Base-by-base conservation (phyloP, 1,140 invertebrate genomes). In the Polypedilum pembai region DNA sequence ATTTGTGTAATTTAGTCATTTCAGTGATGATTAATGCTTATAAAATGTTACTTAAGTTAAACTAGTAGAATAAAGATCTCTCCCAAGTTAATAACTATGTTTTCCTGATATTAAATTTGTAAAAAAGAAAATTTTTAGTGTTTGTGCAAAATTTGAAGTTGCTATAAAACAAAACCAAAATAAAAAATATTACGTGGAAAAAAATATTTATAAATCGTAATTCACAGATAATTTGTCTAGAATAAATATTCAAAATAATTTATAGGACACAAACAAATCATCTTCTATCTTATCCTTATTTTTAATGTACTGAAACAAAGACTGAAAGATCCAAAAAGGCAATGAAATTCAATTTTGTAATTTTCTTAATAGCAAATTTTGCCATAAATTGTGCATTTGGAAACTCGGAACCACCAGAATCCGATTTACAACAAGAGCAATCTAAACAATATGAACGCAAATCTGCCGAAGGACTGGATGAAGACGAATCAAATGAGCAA, bases 321-420 rank as follows among this genome's bases (percentile, higher is more conserved):
- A 56, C 45, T 56, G 45, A 56, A 56, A 56, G n/a, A 56, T 3
- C 45, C 45, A 56, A 15, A 56, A 56, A 56, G n/a, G 45, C 12
- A 56, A 56, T 56, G 45, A 56, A 56, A 56, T 56, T n/a, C 45
- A 56, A 56, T 56, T 56, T 56, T n/a, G 45, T 56, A 56, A 56
- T 56, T 12, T 56, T 56, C 12, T 0, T 56, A n/a, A 15, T 56
- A 4, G 45, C 3, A 56, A 56, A 4, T n/a, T 1, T 15, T 56
- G 3, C n/a, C 12, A 56, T 56, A 56, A 56, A n/a, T n/a, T 56
- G n/a, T 56, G 12, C 45, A 56, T 56, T 56, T 12, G 45, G 45
- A 15, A 15, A 56, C 15, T 56, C n/a, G 12, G 45, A 56, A 12
- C 45, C 8, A 4, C 65, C 17, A 5, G 65, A 69, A 8, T 69